Conservation (phyloP, 2,113 vertebrate genomes). For the Bombycilla garrulus region DNA sequence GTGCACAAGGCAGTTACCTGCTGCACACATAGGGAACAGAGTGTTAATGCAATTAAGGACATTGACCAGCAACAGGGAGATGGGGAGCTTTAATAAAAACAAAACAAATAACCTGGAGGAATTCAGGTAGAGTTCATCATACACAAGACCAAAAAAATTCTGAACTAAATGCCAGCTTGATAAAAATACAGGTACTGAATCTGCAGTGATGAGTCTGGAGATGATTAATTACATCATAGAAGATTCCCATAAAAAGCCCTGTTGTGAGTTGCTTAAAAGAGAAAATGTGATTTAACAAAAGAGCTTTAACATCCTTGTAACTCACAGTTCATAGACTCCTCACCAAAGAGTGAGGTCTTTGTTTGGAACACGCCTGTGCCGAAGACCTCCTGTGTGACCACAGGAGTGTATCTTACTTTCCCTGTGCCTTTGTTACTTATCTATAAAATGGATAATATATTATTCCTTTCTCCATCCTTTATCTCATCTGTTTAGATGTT, state of each 20-base stretch:
- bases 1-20: not conserved
- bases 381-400: constrained; percentile 14
- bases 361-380: not conserved
- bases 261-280: constrained; percentile 4
- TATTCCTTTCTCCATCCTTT: constrained; percentile 14
- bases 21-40: not conserved
- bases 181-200: not conserved
- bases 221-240: constrained; percentile 6
- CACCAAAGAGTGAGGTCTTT: constrained; percentile 12
- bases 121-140: not conserved
- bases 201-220: not conserved
- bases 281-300: constrained; percentile 11
- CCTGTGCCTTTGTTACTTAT: constrained; percentile 11
- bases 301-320: not conserved
- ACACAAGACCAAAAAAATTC: not conserved
- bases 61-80: not conserved
- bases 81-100: not conserved
- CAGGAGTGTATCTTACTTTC: not conserved
- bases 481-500: constrained; percentile 31
- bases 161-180: not conserved
- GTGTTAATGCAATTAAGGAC: not conserved
- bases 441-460: not conserved
- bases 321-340: constrained; percentile 13
- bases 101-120: not conserved
- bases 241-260: not conserved